phyloP scores from a whole-genome alignment of 2,888 invertebrate species.

The Orthonevra nobilis region DNA sequence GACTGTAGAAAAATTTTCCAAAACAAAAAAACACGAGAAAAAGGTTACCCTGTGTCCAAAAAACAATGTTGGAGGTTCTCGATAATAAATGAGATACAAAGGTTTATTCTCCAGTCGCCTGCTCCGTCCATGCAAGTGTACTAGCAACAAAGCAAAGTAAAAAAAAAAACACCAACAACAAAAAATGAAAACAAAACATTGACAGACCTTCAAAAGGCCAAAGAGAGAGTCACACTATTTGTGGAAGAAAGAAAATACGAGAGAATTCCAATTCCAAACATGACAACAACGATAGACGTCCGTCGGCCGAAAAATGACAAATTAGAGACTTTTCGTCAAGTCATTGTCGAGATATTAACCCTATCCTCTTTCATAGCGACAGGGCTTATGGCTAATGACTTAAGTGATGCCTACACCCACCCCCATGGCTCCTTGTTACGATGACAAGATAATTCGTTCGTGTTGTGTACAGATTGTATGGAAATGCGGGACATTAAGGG shows the following conservation, averaged over 20 bases:
- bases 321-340: slow-evolving; percentile 79
- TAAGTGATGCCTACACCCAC: slow-evolving; percentile 72
- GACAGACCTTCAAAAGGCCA: slow-evolving; percentile 3
- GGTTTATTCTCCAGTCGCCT: not conserved
- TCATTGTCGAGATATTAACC: slow-evolving; percentile 75
- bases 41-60: slow-evolving; percentile 4
- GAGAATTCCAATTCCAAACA: slow-evolving; percentile 28
- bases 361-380: slow-evolving; percentile 29
- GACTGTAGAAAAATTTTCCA: slow-evolving; percentile 28
- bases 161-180: too few relatives aligned
- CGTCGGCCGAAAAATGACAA: slow-evolving; percentile 75
- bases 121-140: not conserved
- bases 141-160: too few relatives aligned
- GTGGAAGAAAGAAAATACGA: slow-evolving; percentile 14
- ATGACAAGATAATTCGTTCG: slow-evolving; percentile 71
- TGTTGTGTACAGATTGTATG: slow-evolving; percentile 46
- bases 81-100: slow-evolving; percentile 56
- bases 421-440: slow-evolving; percentile 73
- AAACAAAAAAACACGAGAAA: slow-evolving; percentile 14
- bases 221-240: slow-evolving; percentile 23
- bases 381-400: slow-evolving; percentile 64
- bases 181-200: not conserved
- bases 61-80: slow-evolving; percentile 35
- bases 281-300: not conserved
- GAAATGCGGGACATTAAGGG: slow-evolving; percentile 69